Evolutionary conservation across 92 coral and sea anemone genomes (phyloP).

Genomic region (Heliopora coerulea): DNA sequence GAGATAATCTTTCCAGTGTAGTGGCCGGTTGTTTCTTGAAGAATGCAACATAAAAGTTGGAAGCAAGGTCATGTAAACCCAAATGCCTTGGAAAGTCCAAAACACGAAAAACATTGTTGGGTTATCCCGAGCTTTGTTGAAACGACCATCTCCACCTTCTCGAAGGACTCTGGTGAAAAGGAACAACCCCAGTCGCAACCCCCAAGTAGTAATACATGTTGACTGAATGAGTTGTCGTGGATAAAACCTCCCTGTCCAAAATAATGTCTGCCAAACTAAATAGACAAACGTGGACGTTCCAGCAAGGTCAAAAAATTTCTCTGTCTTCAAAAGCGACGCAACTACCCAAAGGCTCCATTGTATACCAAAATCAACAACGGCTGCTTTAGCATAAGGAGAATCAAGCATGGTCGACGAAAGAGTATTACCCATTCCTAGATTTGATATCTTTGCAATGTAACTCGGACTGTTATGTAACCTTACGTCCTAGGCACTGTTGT

Average conservation of each 20-base stretch:
- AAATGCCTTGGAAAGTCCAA: slow-evolving; percentile 89
- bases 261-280: slow-evolving; percentile 71
- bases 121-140: slow-evolving; percentile 74
- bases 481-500: no score
- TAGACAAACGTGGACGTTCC: slow-evolving; percentile 84
- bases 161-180: slow-evolving; percentile 73
- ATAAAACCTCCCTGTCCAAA: slow-evolving; percentile 53
- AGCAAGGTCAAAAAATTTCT: slow-evolving; percentile 74
- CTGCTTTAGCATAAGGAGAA: slow-evolving; percentile 63
- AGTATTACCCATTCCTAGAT: not conserved
- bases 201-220: slow-evolving; percentile 88
- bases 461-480: no score
- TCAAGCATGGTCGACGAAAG: slow-evolving; percentile 31
- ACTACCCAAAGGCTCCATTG: slow-evolving; percentile 84
- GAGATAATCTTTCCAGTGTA: slow-evolving; percentile 81
- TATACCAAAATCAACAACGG: slow-evolving; percentile 74
- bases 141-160: slow-evolving; percentile 80
- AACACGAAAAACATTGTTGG: slow-evolving; percentile 64
- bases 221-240: slow-evolving; percentile 83
- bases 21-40: slow-evolving; percentile 54
- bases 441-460: not conserved
- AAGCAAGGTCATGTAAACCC: slow-evolving; percentile 76
- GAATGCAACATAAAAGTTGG: slow-evolving; percentile 86
- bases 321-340: slow-evolving; percentile 73
- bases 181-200: slow-evolving; percentile 74